Conservation (phyloP, 2,113 vertebrate species). For the Cathartes aura region DNA sequence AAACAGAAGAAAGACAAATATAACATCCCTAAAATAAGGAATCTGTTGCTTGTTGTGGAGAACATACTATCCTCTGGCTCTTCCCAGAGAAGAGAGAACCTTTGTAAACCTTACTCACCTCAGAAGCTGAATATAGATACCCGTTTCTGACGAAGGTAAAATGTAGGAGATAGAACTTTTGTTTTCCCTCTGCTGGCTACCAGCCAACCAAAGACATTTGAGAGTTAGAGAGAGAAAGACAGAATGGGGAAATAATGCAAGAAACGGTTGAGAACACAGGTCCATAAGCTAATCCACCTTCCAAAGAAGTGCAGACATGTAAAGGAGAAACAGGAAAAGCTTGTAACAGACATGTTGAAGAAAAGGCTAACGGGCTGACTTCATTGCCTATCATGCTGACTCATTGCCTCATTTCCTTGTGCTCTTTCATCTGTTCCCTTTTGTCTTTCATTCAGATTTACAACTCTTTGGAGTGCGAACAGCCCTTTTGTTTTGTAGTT, state of each 20-base stretch:
- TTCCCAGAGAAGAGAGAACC: not conserved
- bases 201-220: not conserved
- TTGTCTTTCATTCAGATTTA: not conserved
- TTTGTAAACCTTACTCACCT: not conserved
- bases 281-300: not conserved
- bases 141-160: not conserved
- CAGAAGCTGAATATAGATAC: not conserved
- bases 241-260: not conserved
- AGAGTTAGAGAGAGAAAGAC: not conserved
- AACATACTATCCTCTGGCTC: not conserved
- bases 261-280: not conserved
- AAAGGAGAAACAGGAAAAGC: not conserved
- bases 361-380: not conserved
- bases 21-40: not conserved
- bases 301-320: not conserved
- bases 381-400: not conserved
- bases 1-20: not conserved
- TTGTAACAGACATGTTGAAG: not conserved
- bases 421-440: not conserved
- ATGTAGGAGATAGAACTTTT: not conserved
- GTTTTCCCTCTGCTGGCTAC: not conserved
- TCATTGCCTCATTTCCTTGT: not conserved
- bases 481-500: not conserved
- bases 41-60: not conserved
- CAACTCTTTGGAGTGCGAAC: not conserved